Conservation (phyloP, 2,888 invertebrate genomes). For the Buathra laborator region DNA sequence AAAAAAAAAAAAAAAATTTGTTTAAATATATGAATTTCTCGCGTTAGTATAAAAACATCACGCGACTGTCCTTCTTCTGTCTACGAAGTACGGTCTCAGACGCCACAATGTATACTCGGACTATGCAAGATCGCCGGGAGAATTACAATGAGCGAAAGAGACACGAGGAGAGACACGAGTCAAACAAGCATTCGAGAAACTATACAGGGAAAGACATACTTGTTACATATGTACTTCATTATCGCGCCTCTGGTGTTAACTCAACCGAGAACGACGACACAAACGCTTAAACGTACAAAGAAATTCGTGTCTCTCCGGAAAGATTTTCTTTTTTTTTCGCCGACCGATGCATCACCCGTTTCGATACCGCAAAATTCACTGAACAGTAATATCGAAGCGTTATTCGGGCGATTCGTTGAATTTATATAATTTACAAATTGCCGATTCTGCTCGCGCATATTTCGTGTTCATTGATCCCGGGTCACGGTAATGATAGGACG, state of each 20-base stretch:
- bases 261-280: conserved; percentile 22
- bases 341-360: neutral
- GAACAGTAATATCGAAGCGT: conserved; percentile 54
- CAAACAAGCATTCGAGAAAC: conserved; percentile 68
- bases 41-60: neutral
- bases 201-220: conserved; percentile 68
- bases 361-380: conserved; percentile 58
- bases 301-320: neutral
- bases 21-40: neutral
- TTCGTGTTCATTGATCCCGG: conserved; percentile 76
- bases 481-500: conserved; percentile 42
- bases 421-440: conserved; percentile 68
- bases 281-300: neutral
- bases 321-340: neutral
- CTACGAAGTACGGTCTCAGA: conserved; percentile 39
- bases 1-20: too few relatives aligned
- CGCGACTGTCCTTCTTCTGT: neutral
- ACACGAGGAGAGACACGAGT: conserved; percentile 70
- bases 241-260: conserved; percentile 58
- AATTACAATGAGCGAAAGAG: conserved; percentile 74
- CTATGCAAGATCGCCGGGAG: conserved; percentile 65
- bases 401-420: conserved; percentile 55
- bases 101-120: conserved; percentile 56
- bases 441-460: conserved; percentile 66
- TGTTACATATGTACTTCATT: conserved; percentile 72